Base-by-base conservation (phyloP, 2,888 invertebrate species). In the Rosalia funebris region DNA sequence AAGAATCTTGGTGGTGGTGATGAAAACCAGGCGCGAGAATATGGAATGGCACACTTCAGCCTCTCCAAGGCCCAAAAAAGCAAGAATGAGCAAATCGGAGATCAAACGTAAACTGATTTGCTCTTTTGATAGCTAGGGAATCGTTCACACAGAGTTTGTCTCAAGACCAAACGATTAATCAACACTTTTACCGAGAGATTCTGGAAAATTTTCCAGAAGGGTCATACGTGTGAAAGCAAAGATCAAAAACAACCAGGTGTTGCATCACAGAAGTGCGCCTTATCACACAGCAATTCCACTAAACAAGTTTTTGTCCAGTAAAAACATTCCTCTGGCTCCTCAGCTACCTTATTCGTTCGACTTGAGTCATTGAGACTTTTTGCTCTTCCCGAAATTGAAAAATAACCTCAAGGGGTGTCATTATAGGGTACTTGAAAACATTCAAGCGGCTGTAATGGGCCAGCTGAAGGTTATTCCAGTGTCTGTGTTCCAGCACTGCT, bases 121-220 rank as follows among this genome's bases (percentile, higher is more conserved):
- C n/a, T n/a, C n/a, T n/a, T n/a, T n/a, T n/a, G n/a, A n/a, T n/a
- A n/a, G n/a, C n/a, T n/a, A n/a, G n/a, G n/a, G n/a, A n/a, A n/a
- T n/a, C n/a, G n/a, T n/a, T n/a, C n/a, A n/a, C n/a, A n/a, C n/a
- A n/a, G n/a, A n/a, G n/a, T n/a, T n/a, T n/a, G n/a, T n/a, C n/a
- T n/a, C n/a, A n/a, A n/a, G n/a, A n/a, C n/a, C n/a, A n/a, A n/a
- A n/a, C n/a, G n/a, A n/a, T n/a, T n/a, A n/a, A n/a, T n/a, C n/a
- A n/a, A n/a, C n/a, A n/a, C n/a, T n/a, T 25, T 7, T 25, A 25
- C 7, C 3, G 25, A 25, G 25, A 70, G 71, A 71, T 56, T 71
- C 71, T 61, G 71, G 72, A 70, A 71, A 63, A 11, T 63, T 63
- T 57, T 69, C 68, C 47, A 66, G 63, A 57, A 61, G 66, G 44